Base-by-base conservation (phyloP, 2,797 vertebrate species). In the Alcedo quadribrachys region DNA sequence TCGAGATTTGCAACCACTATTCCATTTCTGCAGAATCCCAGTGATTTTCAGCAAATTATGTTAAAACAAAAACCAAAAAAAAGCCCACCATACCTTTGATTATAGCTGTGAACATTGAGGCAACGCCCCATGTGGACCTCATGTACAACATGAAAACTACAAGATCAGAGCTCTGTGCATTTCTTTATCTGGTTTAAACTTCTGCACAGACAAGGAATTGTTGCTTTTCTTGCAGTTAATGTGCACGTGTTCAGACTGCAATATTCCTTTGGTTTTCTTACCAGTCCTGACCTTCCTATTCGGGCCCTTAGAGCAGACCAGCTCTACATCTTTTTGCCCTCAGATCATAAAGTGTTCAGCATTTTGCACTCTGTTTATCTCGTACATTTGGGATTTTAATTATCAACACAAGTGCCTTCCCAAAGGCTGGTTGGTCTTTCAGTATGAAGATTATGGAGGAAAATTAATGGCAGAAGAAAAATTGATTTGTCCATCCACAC, bases 311-410 rank as follows among this genome's bases (percentile, higher is more conserved):
- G 74, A 67, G 75, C 53, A 81, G 70, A 46, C 13, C 62, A 62
- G 76, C 51, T 71, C 67, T 30, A 25, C 1, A 2, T 42, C 58
- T 69, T 85, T 91, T 73, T 81, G 51, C 65, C 78, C 87, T 78
- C 60, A 37, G 68, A 81, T 61, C 62, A 66, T 50, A 61, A 91
- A 92, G 69, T 40, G 73, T 66, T 92, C 0, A 0, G 73, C 48
- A 12, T 81, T 89, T 89, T 78, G 77, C 63, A 63, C 67, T 81
- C 69, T 20, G 62, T 53, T 92, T 87, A 62, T 87, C 51, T 91
- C 91, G 66, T 22, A 62, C 25, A 15, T 70, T 65, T 46, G 70
- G 75, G 83, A 86, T 84, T 93, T 93, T 92, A 92, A 87, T 92
- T 92, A 92, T 58, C 11, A 6, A 84, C 46, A 58, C 61, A 51